Evolutionary conservation across 2,888 invertebrate genomes (phyloP).

Genomic region (Nymphalis polychloros): DNA sequence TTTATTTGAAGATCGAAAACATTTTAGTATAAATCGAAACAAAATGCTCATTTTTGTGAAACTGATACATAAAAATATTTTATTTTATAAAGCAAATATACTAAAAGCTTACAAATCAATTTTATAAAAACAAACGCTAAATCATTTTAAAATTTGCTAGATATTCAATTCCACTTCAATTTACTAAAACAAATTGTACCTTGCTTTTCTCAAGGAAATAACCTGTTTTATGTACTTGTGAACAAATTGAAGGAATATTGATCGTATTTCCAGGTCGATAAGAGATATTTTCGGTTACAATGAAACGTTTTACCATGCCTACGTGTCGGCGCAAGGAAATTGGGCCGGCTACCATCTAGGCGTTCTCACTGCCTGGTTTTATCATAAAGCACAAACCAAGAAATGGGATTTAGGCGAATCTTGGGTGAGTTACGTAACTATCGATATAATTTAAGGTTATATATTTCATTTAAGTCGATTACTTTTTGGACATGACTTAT

Average conservation of each 20-base stretch:
- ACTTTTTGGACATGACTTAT: neutral
- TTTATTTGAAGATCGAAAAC: too few relatives aligned
- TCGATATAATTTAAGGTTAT: constrained; percentile 8
- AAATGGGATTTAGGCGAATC: constrained; percentile 72
- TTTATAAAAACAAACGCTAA: neutral
- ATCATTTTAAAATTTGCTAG: neutral
- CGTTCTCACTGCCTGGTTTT: constrained; percentile 74
- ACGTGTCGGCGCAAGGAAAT: constrained; percentile 76
- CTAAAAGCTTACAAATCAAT: neutral
- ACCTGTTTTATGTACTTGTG: constrained; percentile 6
- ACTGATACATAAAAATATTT: neutral
- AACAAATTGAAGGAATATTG: neutral
- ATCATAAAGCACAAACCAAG: constrained; percentile 67
- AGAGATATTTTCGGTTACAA: constrained; percentile 76
- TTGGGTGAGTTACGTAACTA: constrained; percentile 52
- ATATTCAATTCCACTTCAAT: constrained; percentile 10
- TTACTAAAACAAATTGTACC: constrained; percentile 11
- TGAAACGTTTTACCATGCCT: constrained; percentile 75
- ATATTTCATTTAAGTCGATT: constrained; percentile 7
- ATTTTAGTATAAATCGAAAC: neutral
- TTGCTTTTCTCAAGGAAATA: constrained; percentile 9
- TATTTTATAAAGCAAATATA: neutral
- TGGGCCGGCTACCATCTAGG: constrained; percentile 78
- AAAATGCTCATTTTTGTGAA: neutral
- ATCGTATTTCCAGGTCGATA: constrained; percentile 59